Evolutionary conservation across 2,888 invertebrate species (phyloP).

Genomic region (Tenthredo scrophulariae): DNA sequence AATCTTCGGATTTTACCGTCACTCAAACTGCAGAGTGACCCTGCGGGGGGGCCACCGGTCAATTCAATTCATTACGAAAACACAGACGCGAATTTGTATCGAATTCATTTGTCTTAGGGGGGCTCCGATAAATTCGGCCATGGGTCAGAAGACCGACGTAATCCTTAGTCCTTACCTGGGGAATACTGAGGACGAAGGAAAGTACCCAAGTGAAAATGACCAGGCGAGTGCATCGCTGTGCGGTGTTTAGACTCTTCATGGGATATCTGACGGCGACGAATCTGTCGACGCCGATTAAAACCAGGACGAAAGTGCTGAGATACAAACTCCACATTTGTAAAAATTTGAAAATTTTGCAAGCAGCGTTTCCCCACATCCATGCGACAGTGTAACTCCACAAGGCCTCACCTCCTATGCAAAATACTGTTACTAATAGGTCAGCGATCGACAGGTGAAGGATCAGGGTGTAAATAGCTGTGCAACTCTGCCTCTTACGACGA

Average conservation of each 20-base stretch:
- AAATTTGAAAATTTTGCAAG: conserved; percentile 90
- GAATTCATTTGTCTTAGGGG: not conserved
- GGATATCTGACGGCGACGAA: conserved; percentile 91
- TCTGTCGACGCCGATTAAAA: conserved; percentile 90
- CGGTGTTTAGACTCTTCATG: conserved; percentile 83
- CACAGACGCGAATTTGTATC: not conserved
- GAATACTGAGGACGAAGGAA: conserved; percentile 87
- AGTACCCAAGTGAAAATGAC: conserved; percentile 86
- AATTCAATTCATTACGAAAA: not conserved
- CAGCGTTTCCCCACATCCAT: conserved; percentile 88
- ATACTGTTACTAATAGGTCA: conserved; percentile 89
- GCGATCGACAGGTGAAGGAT: conserved; percentile 91
- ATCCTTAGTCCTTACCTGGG: conserved; percentile 84
- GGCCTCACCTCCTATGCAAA: conserved; percentile 90
- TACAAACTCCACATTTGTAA: conserved; percentile 91
- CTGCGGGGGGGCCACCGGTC: not conserved
- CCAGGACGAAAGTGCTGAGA: conserved; percentile 90
- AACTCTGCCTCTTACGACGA: conserved; percentile 82
- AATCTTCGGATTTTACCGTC: not conserved
- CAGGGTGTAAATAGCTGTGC: conserved; percentile 87
- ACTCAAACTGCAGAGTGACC: not conserved
- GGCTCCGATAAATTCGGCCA: not conserved
- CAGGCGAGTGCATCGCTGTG: conserved; percentile 85
- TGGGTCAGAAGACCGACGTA: too few species aligned
- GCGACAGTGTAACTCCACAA: conserved; percentile 90